Evolutionary conservation across 1,140 invertebrate genomes (phyloP), one percentile per base, ranked within the genome.

Genomic region (Polypedilum pembai): DNA sequence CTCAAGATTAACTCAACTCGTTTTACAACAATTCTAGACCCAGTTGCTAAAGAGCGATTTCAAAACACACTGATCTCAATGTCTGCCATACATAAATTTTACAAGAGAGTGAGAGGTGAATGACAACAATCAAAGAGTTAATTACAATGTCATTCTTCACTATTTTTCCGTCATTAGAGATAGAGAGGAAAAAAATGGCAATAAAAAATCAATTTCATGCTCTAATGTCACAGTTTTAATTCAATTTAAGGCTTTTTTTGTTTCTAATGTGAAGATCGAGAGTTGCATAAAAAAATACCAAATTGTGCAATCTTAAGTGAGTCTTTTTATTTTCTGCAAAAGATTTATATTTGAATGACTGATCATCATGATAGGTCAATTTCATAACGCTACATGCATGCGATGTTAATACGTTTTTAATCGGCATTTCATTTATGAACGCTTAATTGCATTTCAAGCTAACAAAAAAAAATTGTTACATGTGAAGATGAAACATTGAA

Each of bases 21-120:
- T 56, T 56, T 56, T 56, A 12, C 45, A 56, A 56, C 45, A 56
- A 56, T 56, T 56, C 45, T 56, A 56, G 45, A 56, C 45, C n/a
- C 12, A 56, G n/a, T 56, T 56, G 45, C 45, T n/a, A 56, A 56
- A 12, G 41, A 56, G 24, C 5, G 24, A 56, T 56, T 56, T 56
- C 45, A 56, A 56, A 56, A 56, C 15, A n/a, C 24, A 33, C 12
- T 56, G 45, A 12, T 56, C 45, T 56, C 45, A 56, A 56, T 56
- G 45, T 56, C 45, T 56, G 4, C 12, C 45, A 56, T 33, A 56
- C 45, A 56, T 15, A 56, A 45, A 45, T 45, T 45, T 8, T 56
- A 56, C n/a, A 56, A n/a, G 8, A 15, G 8, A 15, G 45, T 56
- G 45, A 56, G 45, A 56, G 45, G 45, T 56, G 45, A 56, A 56